Base-by-base conservation (phyloP, 2,888 invertebrate genomes). In the Syrphus vitripennis region DNA sequence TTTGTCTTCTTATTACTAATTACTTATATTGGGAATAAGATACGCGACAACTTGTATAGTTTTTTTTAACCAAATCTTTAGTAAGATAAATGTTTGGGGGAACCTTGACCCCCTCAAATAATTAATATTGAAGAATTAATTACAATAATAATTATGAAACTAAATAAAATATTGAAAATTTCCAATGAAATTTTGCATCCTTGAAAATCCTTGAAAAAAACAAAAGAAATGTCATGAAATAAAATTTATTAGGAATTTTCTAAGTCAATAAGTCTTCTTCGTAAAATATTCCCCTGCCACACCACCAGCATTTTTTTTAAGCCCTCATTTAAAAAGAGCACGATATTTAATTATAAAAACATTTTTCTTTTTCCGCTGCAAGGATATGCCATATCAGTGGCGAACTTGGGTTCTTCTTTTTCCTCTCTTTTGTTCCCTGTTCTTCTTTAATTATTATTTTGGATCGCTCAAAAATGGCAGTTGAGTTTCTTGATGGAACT, bases 401-500 rank as follows among this genome's bases (percentile, higher is more conserved):
- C 57, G 53, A 72, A 48, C 29, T 77, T 65, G 42, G 9, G 5
- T 42, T 42, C 3, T 50, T 45, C 34, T 42, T 14, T 57, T 21
- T 37, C n/a, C 16, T 57, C n/a, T 5, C 34, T 40, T 6, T 21
- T 26, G n/a, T 24, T 31, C 2, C 1, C 31, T 67, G 5, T 67
- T 48, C 14, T 61, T 24, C 26, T 63, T 42, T 63, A 42, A 50
- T 67, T 50, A 67, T 50, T 50, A 50, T 76, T 76, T 45, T 57
- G 48, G 34, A 50, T 59, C 59, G 59, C 70, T 45, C 50, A 81
- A 83, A 84, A 81, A 86, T 81, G 86, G 74, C 86, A 86, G 55
- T 72, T 59, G 24, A 34, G 37, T 74, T 50, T 74, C 82, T 86
- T 89, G 88, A 89, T 89, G 88, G 88, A 79, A 87, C 87, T 89